Conservation (phyloP, 2,797 vertebrate genomes). For the Diceros bicornis region DNA sequence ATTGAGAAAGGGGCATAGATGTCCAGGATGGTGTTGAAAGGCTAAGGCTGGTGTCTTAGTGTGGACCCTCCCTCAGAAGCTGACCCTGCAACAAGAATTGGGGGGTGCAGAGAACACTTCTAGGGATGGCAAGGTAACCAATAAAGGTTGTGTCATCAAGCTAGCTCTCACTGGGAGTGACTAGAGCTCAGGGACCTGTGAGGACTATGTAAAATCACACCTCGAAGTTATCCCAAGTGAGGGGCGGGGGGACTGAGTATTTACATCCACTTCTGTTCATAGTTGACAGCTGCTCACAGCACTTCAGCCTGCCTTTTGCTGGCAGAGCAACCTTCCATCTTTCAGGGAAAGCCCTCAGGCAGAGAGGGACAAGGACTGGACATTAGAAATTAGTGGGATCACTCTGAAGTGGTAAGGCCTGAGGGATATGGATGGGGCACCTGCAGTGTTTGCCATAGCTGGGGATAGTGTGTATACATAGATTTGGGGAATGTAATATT, state of each 20-base stretch:
- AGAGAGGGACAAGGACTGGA: background rate
- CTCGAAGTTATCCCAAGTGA: background rate
- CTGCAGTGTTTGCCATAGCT: background rate
- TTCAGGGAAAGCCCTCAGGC: constrained; percentile 29
- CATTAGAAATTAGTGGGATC: background rate
- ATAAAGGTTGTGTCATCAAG: background rate
- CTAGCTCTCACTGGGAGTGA: background rate
- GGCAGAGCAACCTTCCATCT: background rate
- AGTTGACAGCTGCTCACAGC: background rate
- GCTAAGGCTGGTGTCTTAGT: background rate
- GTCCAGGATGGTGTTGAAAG: background rate
- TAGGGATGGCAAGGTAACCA: background rate
- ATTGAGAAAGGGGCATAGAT: background rate
- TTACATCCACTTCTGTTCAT: background rate
- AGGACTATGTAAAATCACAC: background rate
- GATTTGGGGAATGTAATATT: background rate
- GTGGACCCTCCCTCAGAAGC: background rate
- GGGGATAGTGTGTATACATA: background rate
- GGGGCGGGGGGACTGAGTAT: background rate
- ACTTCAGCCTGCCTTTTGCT: background rate
- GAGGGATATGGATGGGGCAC: background rate
- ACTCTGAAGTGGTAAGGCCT: background rate
- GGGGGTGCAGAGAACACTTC: background rate
- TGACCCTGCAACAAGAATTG: background rate
- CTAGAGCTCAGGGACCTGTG: background rate